Conservation (phyloP, 37 sponge, comb jelly and placozoan genomes). For the Oopsacas minuta region DNA sequence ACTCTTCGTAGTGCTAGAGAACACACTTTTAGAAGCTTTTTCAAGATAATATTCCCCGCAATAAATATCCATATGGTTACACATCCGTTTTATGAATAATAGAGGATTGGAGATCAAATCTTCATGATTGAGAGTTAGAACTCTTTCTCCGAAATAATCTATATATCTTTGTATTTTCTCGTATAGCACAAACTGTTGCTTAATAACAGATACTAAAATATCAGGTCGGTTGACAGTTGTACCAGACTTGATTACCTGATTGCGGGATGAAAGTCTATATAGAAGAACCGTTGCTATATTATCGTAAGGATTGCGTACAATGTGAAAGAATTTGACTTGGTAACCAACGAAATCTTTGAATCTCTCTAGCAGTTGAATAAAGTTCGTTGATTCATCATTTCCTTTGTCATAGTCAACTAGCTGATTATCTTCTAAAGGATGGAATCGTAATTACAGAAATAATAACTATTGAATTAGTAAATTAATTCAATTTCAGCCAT, state of each 20-base stretch:
- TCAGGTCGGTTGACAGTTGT: background rate
- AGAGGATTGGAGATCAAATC: constrained; percentile 33
- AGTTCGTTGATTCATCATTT: background rate
- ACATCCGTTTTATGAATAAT: constrained; percentile 18
- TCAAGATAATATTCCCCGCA: constrained; percentile 30
- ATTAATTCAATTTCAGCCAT: no score
- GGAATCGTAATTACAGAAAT: no score
- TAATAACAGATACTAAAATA: background rate
- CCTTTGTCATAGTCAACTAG: no score
- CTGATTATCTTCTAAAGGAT: no score
- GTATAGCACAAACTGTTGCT: constrained; percentile 24
- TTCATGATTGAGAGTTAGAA: constrained; percentile 22
- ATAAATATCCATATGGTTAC: constrained; percentile 14
- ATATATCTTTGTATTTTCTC: constrained; percentile 30
- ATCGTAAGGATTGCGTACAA: constrained; percentile 48
- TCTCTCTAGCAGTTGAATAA: background rate
- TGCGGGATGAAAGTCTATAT: constrained; percentile 11
- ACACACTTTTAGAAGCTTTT: constrained; percentile 20
- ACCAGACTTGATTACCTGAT: background rate
- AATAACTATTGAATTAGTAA: no score
- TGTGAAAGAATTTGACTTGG: constrained; percentile 20
- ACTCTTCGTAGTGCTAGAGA: constrained; percentile 20
- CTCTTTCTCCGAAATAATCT: constrained; percentile 14
- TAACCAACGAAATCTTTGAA: background rate
- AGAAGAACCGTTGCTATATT: constrained; percentile 48